Evolutionary conservation across 2,113 vertebrate species (phyloP).

Genomic region (Oryzias curvinotus): DNA sequence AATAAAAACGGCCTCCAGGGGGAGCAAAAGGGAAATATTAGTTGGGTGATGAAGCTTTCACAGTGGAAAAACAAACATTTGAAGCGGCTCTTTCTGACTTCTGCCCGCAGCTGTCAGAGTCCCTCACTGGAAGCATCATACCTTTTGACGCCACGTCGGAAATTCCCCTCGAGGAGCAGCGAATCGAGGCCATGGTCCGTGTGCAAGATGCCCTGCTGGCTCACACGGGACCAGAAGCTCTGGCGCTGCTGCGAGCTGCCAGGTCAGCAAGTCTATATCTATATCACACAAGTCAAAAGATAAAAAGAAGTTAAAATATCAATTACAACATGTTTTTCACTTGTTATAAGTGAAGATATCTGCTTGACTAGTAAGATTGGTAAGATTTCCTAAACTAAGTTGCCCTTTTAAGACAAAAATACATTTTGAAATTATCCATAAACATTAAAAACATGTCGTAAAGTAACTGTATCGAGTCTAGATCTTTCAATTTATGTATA

Average conservation of each 20-base stretch:
- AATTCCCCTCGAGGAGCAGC: slow-evolving; percentile 88
- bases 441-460: no score
- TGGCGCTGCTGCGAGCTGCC: slow-evolving; percentile 86
- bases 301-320: no score
- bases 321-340: no score
- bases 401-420: no score
- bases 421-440: no score
- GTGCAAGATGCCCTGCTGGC: slow-evolving; percentile 84
- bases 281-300: no score
- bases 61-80: no score
- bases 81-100: not conserved
- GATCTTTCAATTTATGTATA: no score
- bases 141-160: slow-evolving; percentile 92
- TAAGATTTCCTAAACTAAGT: no score
- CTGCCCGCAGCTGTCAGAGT: slow-evolving; percentile 64
- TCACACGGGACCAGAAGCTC: slow-evolving; percentile 75
- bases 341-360: no score
- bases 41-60: not conserved
- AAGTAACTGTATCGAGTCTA: no score
- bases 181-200: slow-evolving; percentile 81
- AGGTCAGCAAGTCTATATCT: slow-evolving; percentile 78
- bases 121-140: slow-evolving; percentile 74
- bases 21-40: not conserved
- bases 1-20: not conserved
- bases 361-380: no score